Percentiles rank a stretch among this genome's conserved stretches.
Conservation (phyloP, 35 echinoderm and acorn worm genomes). For the Stichopus chloronotus region DNA sequence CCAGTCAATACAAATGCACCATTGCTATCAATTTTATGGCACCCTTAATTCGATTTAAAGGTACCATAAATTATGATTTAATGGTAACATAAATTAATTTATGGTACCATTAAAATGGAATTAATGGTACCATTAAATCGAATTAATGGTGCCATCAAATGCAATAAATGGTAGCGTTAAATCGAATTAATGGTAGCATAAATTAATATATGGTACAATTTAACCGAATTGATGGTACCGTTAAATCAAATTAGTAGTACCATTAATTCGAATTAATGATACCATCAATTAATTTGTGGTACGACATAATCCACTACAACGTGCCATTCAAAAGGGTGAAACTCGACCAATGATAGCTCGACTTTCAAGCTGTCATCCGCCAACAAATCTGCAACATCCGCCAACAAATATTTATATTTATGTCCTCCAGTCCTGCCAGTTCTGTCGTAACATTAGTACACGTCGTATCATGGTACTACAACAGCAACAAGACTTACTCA, state of each 20-base stretch:
- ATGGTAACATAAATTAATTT: too few species aligned
- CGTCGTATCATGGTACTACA: too few species aligned
- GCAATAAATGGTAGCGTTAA: neutral
- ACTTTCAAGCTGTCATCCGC: neutral
- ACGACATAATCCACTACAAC: neutral
- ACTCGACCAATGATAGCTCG: slow-evolving; percentile 13
- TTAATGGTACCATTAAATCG: neutral
- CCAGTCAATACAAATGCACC: too few species aligned
- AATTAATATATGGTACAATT: too few species aligned
- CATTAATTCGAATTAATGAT: neutral
- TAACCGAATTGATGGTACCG: neutral
- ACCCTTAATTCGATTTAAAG: too few species aligned
- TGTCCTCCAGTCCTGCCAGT: too few species aligned
- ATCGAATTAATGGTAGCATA: neutral
- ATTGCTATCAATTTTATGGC: too few species aligned
- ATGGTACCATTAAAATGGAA: neutral
- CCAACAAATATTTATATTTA: neutral
- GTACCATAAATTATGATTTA: too few species aligned
- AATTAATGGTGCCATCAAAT: neutral
- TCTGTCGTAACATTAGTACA: too few species aligned
- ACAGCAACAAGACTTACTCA: too few species aligned
- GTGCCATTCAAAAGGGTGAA: neutral
- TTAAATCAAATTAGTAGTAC: neutral
- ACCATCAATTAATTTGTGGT: neutral
- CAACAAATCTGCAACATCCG: neutral